Percentiles rank a stretch among this genome's conserved stretches.
Evolutionary conservation across 2,888 invertebrate species (phyloP).

Genomic region (Andrena marginata): DNA sequence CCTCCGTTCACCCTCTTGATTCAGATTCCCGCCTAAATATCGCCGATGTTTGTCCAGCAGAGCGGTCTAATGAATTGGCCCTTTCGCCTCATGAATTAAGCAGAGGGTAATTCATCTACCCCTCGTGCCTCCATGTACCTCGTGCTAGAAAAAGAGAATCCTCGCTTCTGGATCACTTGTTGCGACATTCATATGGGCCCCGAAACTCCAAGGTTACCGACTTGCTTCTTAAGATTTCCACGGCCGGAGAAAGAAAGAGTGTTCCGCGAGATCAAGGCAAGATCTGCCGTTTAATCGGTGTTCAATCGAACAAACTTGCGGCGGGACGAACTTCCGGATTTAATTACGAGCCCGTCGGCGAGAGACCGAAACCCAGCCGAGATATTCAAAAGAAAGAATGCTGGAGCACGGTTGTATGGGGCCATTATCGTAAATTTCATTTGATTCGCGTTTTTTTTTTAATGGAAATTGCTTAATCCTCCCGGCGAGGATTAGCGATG

Average conservation of each 20-base stretch:
- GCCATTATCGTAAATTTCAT: not conserved
- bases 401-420: no score
- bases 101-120: not conserved
- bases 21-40: not conserved
- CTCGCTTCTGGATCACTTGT: no score
- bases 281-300: conserved; percentile 33
- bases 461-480: no score
- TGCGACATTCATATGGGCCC: no score
- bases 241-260: no score
- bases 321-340: conserved; percentile 41
- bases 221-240: no score
- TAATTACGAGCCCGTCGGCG: conserved; percentile 44
- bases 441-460: no score
- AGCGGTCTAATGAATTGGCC: conserved; percentile 1
- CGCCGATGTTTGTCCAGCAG: not conserved
- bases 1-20: not conserved
- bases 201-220: no score
- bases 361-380: not conserved
- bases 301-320: conserved; percentile 63
- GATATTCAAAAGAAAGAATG: not conserved
- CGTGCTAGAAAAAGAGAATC: no score
- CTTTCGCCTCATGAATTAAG: conserved; percentile 21
- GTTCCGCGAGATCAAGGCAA: no score
- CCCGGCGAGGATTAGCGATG: no score
- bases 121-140: no score